These are phyloP conservation scores for Plectropomus leopardus DNA, from an alignment of 2,113 vertebrate genomes.

Conservation along the genomic window DNA sequence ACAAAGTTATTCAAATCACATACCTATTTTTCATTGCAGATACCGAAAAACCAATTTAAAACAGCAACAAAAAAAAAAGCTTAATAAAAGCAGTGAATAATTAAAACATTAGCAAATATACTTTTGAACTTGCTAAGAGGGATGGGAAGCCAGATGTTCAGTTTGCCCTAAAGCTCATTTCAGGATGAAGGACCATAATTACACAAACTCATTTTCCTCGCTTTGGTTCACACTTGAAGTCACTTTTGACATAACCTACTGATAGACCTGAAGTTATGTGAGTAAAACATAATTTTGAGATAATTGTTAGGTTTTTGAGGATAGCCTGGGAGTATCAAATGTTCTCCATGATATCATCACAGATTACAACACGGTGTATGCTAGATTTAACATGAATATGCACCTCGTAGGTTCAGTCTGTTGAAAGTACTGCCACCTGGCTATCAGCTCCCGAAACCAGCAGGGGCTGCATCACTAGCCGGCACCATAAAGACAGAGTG, in stretches of 20 bases:
- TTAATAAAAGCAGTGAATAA: background rate
- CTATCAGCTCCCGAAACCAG: constrained; percentile 51
- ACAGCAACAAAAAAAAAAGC: background rate
- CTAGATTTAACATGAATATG: constrained; percentile 28
- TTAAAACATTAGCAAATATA: constrained; percentile 22
- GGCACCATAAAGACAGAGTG: constrained; percentile 47
- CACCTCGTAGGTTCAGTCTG: constrained; percentile 11
- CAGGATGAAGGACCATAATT: constrained; percentile 23
- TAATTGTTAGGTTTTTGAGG: background rate
- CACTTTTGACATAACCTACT: background rate
- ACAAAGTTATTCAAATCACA: background rate
- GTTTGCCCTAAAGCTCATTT: constrained; percentile 21
- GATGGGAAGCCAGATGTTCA: constrained; percentile 46
- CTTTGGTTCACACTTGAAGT: constrained; percentile 10
- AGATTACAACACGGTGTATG: constrained; percentile 14
- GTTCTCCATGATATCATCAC: background rate
- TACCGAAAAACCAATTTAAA: background rate
- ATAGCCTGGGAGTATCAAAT: background rate
- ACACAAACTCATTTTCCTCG: background rate
- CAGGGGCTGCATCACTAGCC: constrained; percentile 46
- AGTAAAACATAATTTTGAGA: background rate
- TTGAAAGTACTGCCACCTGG: constrained; percentile 42
- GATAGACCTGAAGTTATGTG: background rate
- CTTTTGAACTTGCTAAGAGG: constrained; percentile 21
- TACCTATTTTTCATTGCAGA: background rate